Evolutionary conservation across 2,113 vertebrate genomes (phyloP), one percentile per base, ranked within the genome.

Genomic region (Corvus cornix): DNA sequence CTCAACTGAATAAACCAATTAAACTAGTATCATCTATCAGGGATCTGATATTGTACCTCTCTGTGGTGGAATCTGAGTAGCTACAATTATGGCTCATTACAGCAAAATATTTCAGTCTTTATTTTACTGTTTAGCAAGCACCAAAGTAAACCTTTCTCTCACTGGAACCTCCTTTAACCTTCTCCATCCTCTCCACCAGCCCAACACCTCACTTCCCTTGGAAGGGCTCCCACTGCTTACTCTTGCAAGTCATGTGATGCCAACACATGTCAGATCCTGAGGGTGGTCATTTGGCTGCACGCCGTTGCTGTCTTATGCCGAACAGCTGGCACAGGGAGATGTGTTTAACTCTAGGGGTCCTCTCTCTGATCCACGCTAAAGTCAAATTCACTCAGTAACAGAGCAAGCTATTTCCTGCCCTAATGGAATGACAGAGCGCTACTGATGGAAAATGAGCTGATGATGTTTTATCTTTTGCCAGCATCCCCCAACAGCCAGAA

Each of bases 401-500:
- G 92, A 92, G 89, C 76, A 49, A 93, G 87, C 91, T 77, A 96
- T 94, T 97, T 97, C 93, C 96, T 97, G 90, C 88, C 78, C 91
- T 97, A 96, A 96, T 84, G 89, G 79, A 93, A 94, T 96, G 96
- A 93, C 96, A 95, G 94, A 96, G 93, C 39, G 53, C 78, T 91
- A 97, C 92, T 96, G 90, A 96, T 88, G 91, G 91, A 97, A 96
- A 97, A 96, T 77, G 95, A 96, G 94, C 87, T 93, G 95, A 92
- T 94, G 88, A 94, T 75, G 95, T 97, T 97, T 97, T 94, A 97
- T 95, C 87, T 96, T 82, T 46, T 95, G 94, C 95, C 96, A 97
- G 91, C 96, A 96, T 93, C 83, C 76, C 58, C 76, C 19, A 0
- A 95, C 94, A 96, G 95, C 92, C 95, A 97, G 95, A 89, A 95